These are phyloP conservation scores for Leptinotarsa defecta DNA, from an alignment of 1,140 invertebrate species.

Conservation along the genomic window DNA sequence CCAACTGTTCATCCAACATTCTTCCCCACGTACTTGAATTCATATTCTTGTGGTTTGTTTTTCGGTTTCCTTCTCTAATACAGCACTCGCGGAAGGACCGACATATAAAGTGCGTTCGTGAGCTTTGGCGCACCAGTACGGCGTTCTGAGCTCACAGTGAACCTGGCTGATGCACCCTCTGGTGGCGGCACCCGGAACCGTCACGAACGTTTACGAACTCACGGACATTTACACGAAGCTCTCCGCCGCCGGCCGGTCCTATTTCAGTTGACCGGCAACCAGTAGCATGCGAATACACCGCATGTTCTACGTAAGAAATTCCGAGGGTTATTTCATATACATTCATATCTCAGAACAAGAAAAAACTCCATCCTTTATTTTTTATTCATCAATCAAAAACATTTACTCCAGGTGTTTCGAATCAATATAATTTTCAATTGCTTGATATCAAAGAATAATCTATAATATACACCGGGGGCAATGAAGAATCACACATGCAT, in stretches of 20 bases:
- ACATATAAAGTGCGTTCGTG: constrained; percentile 23
- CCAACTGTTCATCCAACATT: not conserved
- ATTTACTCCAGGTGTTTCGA: no score
- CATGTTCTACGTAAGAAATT: not conserved
- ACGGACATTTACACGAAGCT: constrained; percentile 34
- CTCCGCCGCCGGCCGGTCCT: constrained; percentile 1
- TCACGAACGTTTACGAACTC: constrained; percentile 32
- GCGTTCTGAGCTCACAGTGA: constrained; percentile 44
- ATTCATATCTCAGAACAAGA: no score
- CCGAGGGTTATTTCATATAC: no score
- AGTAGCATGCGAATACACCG: constrained; percentile 33
- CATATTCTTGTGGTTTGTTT: constrained; percentile 61
- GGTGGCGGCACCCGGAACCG: constrained; percentile 40
- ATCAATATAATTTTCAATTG: no score
- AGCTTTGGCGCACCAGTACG: constrained; percentile 40
- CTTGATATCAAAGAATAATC: no score
- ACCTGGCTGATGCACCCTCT: constrained; percentile 42
- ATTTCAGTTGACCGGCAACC: constrained; percentile 43
- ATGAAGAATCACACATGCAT: no score
- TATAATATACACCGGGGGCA: no score
- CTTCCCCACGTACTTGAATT: not conserved
- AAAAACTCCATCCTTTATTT: no score
- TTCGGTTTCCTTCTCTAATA: constrained; percentile 74
- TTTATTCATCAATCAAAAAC: no score
- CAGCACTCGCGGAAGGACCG: constrained; percentile 76